Evolutionary conservation across 2,797 vertebrate genomes (phyloP), one percentile per base, ranked within the genome.

Genomic region (Alectoris magna): DNA sequence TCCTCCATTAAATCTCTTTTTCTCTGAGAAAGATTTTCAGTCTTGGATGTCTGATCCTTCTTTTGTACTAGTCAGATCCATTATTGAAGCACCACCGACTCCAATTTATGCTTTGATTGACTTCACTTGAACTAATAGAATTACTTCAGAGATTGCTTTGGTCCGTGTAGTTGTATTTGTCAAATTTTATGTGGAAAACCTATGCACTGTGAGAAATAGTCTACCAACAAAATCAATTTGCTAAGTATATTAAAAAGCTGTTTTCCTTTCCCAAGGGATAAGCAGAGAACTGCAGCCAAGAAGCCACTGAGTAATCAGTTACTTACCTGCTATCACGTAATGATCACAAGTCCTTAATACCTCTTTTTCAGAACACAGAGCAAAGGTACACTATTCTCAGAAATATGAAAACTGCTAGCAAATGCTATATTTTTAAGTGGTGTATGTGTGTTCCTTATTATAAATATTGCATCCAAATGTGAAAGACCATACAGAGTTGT

Each of bases 381-480:
- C 36, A 90, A 86, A 91, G 23, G 36, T 79, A 38, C 9, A n/a
- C 14, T 76, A 44, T 36, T 88, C 27, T 29, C 41, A 71, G 53
- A 71, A 77, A 49, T n/a, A 49, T 49, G 51, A 31, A 9, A 92
- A 86, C 67, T 79, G 9, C 21, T 84, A 36, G 21, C 9, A 88
- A 83, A 83, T 62, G 21, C 9, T 71, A 26, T 24, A 39, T 88
- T 93, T 84, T 80, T 34, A 88, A 91, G 58, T 68, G 27, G 6
- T 82, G 10, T 44, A 48, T 64, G 26, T 53, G 56, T n/a, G 34
- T 83, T 94, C 83, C 11, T 36, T 91, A 64, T 80, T 83, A 86
- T 15, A 92, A 83, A 83, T 89, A 95, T 92, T 93, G 62, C n/a
- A 74, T 77, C 84, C 66, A 85, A 85, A 89, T 87, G 53, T 68